Percentiles rank a stretch among this genome's conserved stretches.
phyloP scores from a whole-genome alignment of 2,797 vertebrate species.

The Notoglanidium macrostoma region DNA sequence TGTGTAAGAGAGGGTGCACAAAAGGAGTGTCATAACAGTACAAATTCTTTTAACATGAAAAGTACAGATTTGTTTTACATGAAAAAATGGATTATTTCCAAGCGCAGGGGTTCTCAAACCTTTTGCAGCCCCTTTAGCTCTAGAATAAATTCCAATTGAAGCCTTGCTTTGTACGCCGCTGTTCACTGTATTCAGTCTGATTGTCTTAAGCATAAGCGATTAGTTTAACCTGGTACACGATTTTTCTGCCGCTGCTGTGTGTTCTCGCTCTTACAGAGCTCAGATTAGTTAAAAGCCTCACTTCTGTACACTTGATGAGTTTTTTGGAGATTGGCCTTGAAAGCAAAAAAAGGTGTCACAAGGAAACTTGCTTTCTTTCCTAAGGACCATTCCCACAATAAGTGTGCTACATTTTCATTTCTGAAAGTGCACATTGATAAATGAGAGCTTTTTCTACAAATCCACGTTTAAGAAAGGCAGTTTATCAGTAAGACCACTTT shows the following conservation, averaged over 20 bases:
- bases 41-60: too few relatives aligned
- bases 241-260: neutral
- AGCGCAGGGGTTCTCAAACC: neutral
- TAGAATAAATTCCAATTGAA: neutral
- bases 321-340: neutral
- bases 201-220: neutral
- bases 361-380: neutral
- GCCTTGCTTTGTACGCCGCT: neutral
- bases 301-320: too few relatives aligned
- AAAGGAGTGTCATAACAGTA: neutral
- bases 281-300: neutral
- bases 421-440: neutral
- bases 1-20: neutral
- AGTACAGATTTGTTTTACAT: too few relatives aligned
- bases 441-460: neutral
- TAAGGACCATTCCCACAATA: neutral
- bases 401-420: neutral
- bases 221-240: neutral
- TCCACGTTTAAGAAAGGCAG: neutral
- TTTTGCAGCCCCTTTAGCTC: neutral
- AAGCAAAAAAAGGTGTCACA: neutral
- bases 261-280: neutral
- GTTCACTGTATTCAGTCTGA: neutral
- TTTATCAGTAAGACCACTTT: neutral
- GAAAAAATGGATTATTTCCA: too few relatives aligned